These are phyloP conservation scores for Callionymus lyra DNA, from an alignment of 2,113 vertebrate species.

Conservation along the genomic window DNA sequence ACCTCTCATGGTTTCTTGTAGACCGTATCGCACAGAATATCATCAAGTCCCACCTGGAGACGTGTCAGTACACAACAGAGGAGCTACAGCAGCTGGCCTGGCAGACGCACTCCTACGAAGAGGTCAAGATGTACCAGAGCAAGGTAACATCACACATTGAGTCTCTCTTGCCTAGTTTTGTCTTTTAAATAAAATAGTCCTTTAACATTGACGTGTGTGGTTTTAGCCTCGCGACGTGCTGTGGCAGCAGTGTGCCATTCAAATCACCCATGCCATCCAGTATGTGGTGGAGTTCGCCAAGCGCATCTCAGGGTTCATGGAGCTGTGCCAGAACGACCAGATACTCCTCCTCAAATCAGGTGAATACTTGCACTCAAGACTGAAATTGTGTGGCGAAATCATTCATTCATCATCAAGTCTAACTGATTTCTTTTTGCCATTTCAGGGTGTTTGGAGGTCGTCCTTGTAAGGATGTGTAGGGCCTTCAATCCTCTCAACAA, in stretches of 20 bases:
- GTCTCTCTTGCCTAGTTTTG: background rate
- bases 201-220: slow-evolving; percentile 12
- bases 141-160: slow-evolving; percentile 71
- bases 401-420: slow-evolving; percentile 5
- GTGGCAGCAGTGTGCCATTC: slow-evolving; percentile 98
- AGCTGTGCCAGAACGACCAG: slow-evolving; percentile 98
- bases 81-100: slow-evolving; percentile 95
- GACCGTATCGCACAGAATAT: slow-evolving; percentile 99
- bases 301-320: slow-evolving; percentile 98
- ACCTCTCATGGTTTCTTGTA: slow-evolving; percentile 38
- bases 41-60: slow-evolving; percentile 98
- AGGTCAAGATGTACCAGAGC: slow-evolving; percentile 97
- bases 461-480: slow-evolving; percentile 97
- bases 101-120: slow-evolving; percentile 97
- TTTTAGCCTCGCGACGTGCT: slow-evolving; percentile 85
- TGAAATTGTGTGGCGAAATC: background rate
- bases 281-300: slow-evolving; percentile 99
- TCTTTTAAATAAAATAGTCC: background rate
- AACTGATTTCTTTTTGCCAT: slow-evolving; percentile 1
- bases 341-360: slow-evolving; percentile 98
- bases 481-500: slow-evolving; percentile 99
- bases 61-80: slow-evolving; percentile 94
- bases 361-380: slow-evolving; percentile 48
- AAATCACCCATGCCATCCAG: slow-evolving; percentile 97
- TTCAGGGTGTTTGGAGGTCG: slow-evolving; percentile 95